Percentiles rank a stretch among this genome's conserved stretches.
These are phyloP conservation scores for Cichladusa arquata DNA, from an alignment of 2,113 vertebrate species.

Conservation along the genomic window DNA sequence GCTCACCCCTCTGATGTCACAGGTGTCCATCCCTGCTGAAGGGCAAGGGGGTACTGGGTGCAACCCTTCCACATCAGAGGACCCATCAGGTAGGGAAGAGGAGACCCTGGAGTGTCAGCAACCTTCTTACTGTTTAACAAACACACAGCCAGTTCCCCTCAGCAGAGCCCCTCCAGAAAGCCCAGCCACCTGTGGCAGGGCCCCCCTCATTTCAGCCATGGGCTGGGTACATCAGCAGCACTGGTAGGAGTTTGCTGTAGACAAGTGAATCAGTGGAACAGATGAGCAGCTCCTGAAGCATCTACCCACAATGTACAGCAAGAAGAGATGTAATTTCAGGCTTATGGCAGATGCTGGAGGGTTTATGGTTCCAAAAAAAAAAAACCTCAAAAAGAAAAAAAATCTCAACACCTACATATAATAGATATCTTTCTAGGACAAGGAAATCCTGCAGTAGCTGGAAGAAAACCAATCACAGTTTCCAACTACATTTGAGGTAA, in stretches of 20 bases:
- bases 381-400: not conserved
- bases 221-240: not conserved
- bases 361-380: conserved; percentile 4
- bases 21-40: not conserved
- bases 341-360: conserved; percentile 31
- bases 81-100: not conserved
- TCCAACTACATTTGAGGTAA: not conserved
- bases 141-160: not conserved
- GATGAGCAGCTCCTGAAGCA: conserved; percentile 19
- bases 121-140: not conserved
- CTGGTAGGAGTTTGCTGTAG: not conserved
- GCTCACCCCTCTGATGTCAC: not conserved
- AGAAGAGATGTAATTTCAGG: not conserved
- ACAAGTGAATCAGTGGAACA: conserved; percentile 10
- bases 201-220: not conserved
- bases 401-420: not conserved
- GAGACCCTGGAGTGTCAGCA: not conserved
- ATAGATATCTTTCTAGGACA: conserved; percentile 8
- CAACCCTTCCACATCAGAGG: not conserved
- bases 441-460: conserved; percentile 41
- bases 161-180: not conserved
- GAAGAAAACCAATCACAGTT: not conserved
- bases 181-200: not conserved
- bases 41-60: not conserved
- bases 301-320: not conserved